Conservation (phyloP, 2,888 invertebrate species). For the Drosophila rellima region DNA sequence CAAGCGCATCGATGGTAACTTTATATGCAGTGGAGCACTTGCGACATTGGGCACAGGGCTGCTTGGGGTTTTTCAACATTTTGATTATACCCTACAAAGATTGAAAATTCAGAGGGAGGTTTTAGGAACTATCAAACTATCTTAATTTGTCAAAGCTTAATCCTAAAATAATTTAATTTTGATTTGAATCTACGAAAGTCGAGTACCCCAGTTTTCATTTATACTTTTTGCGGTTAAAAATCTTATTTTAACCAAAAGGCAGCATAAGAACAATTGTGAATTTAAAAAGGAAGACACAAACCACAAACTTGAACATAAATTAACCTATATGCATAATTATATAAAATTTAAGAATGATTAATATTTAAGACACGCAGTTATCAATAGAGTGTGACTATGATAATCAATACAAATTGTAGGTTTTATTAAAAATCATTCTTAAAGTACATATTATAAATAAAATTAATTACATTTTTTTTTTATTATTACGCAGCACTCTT, state of each 20-base stretch:
- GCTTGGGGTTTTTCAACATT: constrained; percentile 24
- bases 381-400: neutral
- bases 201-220: neutral
- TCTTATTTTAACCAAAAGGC: neutral
- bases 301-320: neutral
- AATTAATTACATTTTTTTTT: neutral
- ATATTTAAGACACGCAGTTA: neutral
- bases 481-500: constrained; percentile 1
- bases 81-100: neutral
- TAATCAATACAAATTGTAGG: neutral
- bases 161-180: too few relatives aligned
- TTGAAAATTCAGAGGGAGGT: neutral
- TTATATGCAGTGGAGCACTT: constrained; percentile 57
- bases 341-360: too few relatives aligned
- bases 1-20: constrained; percentile 65
- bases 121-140: neutral
- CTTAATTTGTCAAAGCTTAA: neutral
- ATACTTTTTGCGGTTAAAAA: neutral
- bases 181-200: neutral
- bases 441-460: neutral
- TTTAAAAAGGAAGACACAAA: neutral
- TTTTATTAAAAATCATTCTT: neutral
- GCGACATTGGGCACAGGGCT: constrained; percentile 73
- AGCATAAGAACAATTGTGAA: neutral
- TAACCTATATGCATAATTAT: too few relatives aligned